phyloP scores from a whole-genome alignment of 2,888 invertebrate genomes.

The Apamea sordens region DNA sequence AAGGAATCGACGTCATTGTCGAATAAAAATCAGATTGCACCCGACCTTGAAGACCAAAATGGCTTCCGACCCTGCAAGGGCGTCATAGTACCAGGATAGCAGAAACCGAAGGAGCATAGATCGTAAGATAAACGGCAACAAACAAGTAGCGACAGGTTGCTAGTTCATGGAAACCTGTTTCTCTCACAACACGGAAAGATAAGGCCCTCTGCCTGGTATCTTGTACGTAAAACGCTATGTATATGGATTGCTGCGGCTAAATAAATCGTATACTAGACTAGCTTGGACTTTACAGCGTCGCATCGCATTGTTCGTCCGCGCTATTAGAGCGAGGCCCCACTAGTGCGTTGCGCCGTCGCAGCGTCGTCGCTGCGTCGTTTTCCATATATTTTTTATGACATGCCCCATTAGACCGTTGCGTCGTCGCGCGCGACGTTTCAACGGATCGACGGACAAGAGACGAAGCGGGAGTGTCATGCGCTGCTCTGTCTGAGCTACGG shows the following conservation, averaged over 20 bases:
- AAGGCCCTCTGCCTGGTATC: conserved; percentile 18
- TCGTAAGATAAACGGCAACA: conserved; percentile 41
- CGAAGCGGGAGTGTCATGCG: too few relatives aligned
- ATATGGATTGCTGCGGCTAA: not conserved
- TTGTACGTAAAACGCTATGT: conserved; percentile 28
- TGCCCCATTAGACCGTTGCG: too few relatives aligned
- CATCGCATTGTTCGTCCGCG: too few relatives aligned
- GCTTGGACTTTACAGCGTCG: too few relatives aligned
- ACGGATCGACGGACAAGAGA: too few relatives aligned
- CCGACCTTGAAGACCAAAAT: conserved; percentile 6
- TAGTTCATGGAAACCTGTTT: conserved; percentile 49
- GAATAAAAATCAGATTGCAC: not conserved
- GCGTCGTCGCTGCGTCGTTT: too few relatives aligned
- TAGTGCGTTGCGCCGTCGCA: too few relatives aligned
- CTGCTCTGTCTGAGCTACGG: too few relatives aligned
- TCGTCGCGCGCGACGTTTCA: too few relatives aligned
- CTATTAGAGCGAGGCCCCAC: too few relatives aligned
- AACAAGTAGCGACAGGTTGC: conserved; percentile 58
- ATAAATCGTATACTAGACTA: not conserved
- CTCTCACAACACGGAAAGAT: conserved; percentile 46
- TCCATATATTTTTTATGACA: too few relatives aligned
- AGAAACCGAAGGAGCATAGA: conserved; percentile 42
- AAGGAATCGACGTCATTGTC: too few relatives aligned
- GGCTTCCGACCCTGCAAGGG: conserved; percentile 15
- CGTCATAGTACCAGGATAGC: conserved; percentile 37